Percentiles rank a stretch among this genome's conserved stretches.
Conservation (phyloP, 2,113 vertebrate genomes). For the Festucalex cinctus region DNA sequence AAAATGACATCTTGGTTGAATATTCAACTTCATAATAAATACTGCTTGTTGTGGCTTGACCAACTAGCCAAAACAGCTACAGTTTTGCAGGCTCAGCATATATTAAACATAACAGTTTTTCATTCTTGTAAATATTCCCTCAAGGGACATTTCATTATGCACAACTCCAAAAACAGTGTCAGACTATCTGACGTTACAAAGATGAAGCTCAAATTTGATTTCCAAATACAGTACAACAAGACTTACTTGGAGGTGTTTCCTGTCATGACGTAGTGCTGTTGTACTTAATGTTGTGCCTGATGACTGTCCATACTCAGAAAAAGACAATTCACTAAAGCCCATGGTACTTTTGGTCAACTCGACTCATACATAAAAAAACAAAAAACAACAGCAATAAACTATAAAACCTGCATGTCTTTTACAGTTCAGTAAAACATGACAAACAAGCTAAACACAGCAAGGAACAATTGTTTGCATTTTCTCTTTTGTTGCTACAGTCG, state of each 20-base stretch:
- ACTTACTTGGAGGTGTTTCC: neutral
- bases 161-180: neutral
- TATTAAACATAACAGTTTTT: neutral
- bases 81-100: neutral
- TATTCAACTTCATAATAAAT: neutral
- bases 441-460: conserved; percentile 27
- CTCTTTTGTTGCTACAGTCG: conserved; percentile 51
- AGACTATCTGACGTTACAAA: neutral
- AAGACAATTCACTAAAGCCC: conserved; percentile 29
- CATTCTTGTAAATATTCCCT: neutral
- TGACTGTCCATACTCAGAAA: conserved; percentile 30
- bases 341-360: conserved; percentile 42
- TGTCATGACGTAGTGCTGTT: neutral
- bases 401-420: conserved; percentile 34
- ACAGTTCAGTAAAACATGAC: conserved; percentile 9
- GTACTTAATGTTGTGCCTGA: neutral
- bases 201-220: neutral
- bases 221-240: neutral
- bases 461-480: conserved; percentile 45
- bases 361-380: conserved; percentile 12
- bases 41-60: neutral
- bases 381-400: conserved; percentile 19
- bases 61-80: neutral
- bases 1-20: neutral
- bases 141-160: neutral